These are phyloP conservation scores for Atlantisia rogersi DNA, from an alignment of 2,113 vertebrate species.

Conservation along the genomic window DNA sequence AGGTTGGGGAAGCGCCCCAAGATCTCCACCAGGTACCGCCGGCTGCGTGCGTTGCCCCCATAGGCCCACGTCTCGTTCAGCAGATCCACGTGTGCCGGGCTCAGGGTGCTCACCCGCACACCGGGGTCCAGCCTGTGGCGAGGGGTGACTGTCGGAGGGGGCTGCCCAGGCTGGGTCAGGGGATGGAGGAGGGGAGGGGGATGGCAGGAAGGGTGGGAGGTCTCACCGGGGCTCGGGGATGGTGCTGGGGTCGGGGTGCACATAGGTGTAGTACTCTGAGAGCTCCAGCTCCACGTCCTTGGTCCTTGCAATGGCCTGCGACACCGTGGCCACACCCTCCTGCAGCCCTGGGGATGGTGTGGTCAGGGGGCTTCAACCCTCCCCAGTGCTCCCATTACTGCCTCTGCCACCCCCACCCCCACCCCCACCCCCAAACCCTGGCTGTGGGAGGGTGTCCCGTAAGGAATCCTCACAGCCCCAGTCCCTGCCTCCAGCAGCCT, in stretches of 20 bases:
- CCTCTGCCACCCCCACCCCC: no score
- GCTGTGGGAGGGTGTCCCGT: not conserved
- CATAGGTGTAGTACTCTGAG: not conserved
- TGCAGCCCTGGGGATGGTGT: not conserved
- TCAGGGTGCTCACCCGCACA: not conserved
- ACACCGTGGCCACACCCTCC: not conserved
- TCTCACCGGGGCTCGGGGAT: conserved; percentile 17
- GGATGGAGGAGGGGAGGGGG: no score
- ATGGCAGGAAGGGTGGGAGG: not conserved
- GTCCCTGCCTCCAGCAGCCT: not conserved
- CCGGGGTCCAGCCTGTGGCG: not conserved
- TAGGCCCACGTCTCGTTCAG: not conserved
- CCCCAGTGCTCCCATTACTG: not conserved
- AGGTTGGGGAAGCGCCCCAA: not conserved
- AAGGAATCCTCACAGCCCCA: no score
- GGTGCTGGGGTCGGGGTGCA: conserved; percentile 5
- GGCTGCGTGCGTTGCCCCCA: not conserved
- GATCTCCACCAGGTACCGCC: not conserved
- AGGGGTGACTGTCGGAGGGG: fast-evolving
- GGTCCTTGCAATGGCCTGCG: not conserved
- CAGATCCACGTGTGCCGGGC: not conserved
- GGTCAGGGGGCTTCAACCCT: not conserved
- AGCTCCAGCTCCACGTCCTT: not conserved
- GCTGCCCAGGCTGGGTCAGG: fast-evolving
- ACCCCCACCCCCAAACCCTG: no score